phyloP scores from a whole-genome alignment of 2,113 vertebrate genomes.

The Corythornis cristatus region DNA sequence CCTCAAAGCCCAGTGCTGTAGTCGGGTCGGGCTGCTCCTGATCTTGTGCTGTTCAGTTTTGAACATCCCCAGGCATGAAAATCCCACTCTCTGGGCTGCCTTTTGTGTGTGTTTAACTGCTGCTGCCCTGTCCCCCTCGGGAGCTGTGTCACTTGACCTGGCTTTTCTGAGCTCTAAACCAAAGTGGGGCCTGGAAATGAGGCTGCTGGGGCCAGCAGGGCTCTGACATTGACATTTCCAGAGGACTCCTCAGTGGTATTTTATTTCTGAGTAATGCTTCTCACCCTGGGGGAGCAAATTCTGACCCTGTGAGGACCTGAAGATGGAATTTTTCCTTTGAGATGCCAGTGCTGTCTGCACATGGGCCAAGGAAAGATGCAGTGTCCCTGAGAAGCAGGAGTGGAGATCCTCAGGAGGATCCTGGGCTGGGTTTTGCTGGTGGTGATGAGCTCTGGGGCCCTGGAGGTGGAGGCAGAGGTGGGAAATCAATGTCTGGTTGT shows the following conservation, averaged over 20 bases:
- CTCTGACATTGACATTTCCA: background rate
- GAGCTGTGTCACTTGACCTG: background rate
- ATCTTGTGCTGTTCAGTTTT: background rate
- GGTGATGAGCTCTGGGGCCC: background rate
- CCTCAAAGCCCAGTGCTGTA: background rate
- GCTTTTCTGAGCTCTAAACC: background rate
- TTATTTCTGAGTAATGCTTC: background rate
- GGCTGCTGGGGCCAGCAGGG: background rate
- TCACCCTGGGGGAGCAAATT: background rate
- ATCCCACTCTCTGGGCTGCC: rapidly evolving
- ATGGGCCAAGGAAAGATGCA: background rate
- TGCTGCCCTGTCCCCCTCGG: background rate
- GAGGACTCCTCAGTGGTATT: background rate
- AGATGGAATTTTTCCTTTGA: background rate
- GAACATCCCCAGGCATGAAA: background rate
- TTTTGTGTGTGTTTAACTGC: background rate
- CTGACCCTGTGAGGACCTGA: background rate
- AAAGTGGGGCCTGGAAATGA: background rate
- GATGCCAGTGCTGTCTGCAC: background rate
- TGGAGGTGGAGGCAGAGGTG: background rate
- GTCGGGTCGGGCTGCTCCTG: rapidly evolving
- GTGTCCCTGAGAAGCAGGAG: background rate
- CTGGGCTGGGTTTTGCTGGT: background rate
- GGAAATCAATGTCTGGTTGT: background rate
- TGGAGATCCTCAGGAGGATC: background rate